Base-by-base conservation (phyloP, 2,797 vertebrate species). In the Enteromius afrohamiltoni region DNA sequence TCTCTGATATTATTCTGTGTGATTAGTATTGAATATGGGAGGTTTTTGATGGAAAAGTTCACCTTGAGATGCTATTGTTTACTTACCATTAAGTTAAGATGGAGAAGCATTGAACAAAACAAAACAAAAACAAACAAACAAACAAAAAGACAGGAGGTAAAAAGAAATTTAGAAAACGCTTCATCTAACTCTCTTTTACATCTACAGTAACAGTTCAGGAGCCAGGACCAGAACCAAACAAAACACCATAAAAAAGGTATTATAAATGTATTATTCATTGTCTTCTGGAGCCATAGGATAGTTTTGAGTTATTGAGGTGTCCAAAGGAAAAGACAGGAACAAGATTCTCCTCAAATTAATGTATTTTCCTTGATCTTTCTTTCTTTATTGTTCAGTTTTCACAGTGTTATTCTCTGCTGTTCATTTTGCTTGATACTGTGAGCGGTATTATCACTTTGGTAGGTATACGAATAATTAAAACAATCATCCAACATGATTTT, bases 381-480 rank as follows among this genome's bases (percentile, higher is more conserved):
- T n/a, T 70, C 68, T 45, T 6, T n/a, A 8, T 70, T 45, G 11
- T 70, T 14, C n/a, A 16, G 40, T n/a, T 45, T 23, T 42, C 37
- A 45, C 67, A 69, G 21, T 69, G 21, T 69, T 23, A 23, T 70
- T 47, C n/a, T 26, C 13, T 16, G 23, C 42, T 70, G 68, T 47
- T 45, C 6, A 45, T 69, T 42, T 69, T 1, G 3, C 19, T 67
- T 67, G 31, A 68, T 8, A 34, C 17, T n/a, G 34, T 68, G 65
- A 68, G 21, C 34, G 40, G 9, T 13, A 68, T 40, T 13, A 26
- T 47, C 14, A 70, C 0, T 45, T 70, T 45, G 40, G 68, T 70
- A 70, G 42, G 68, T 70, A 40, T 70, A 70, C 45, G 13, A 11
- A 34, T 68, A 68, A 68, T 68, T 68, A 68, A 40, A 70, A 26